phyloP scores from a whole-genome alignment of 1,140 invertebrate genomes.

The Drosophila tristis region DNA sequence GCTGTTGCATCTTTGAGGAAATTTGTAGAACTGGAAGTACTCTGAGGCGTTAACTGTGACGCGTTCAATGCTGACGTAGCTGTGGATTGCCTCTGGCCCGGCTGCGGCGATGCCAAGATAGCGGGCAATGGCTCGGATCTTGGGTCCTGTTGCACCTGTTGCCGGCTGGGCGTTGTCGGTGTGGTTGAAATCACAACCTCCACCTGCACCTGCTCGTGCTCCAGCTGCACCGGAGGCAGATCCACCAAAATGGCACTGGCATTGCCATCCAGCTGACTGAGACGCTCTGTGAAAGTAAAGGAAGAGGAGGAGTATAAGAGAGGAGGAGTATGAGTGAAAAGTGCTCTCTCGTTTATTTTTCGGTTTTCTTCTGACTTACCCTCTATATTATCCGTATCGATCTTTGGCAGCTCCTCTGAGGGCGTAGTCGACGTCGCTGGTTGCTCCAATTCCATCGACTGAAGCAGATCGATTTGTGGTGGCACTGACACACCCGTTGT shows the following conservation, averaged over 20 bases:
- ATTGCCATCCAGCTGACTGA: slow-evolving; percentile 77
- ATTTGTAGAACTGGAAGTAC: slow-evolving; percentile 59
- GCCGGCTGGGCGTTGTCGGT: slow-evolving; percentile 39
- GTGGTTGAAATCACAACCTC: not conserved
- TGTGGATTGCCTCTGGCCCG: slow-evolving; percentile 12
- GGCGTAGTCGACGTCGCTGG: not conserved
- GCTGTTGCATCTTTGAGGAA: slow-evolving; percentile 64
- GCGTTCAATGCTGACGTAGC: slow-evolving; percentile 15
- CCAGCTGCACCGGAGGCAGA: slow-evolving; percentile 3
- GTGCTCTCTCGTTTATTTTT: not conserved
- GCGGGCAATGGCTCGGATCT: slow-evolving; percentile 1
- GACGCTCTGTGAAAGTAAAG: slow-evolving; percentile 60
- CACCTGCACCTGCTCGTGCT: slow-evolving; percentile 8
- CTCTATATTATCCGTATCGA: slow-evolving; percentile 70
- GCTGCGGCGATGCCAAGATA: slow-evolving; percentile 21
- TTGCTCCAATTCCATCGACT: no score
- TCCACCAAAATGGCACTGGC: slow-evolving; percentile 35
- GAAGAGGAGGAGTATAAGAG: slow-evolving; percentile 12
- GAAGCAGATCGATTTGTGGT: not conserved
- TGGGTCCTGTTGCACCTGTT: slow-evolving; percentile 32
- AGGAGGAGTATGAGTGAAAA: slow-evolving; percentile 2
- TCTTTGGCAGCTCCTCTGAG: slow-evolving; percentile 50
- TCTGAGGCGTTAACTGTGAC: slow-evolving; percentile 59
- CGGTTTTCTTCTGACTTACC: slow-evolving; percentile 41
- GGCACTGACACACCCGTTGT: slow-evolving; percentile 1